phyloP scores from a whole-genome alignment of 2,888 invertebrate species.

The Stenichneumon culpator region DNA sequence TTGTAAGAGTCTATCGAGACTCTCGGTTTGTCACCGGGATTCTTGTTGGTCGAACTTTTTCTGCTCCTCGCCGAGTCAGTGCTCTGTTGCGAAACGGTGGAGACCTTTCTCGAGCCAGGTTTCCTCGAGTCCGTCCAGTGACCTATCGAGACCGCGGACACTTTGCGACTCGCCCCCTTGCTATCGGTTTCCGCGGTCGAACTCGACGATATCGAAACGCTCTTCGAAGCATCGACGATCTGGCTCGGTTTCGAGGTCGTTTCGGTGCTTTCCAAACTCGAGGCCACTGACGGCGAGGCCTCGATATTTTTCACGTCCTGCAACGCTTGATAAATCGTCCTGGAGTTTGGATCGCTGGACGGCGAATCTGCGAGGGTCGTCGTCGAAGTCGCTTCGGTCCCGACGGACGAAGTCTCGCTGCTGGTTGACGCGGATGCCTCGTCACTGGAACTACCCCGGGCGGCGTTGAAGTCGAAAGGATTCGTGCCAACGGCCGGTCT shows the following conservation, averaged over 20 bases:
- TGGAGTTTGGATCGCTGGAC: conserved; percentile 3
- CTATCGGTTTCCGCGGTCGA: conserved; percentile 54
- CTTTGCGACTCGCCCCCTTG: conserved; percentile 60
- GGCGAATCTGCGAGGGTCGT: conserved; percentile 5
- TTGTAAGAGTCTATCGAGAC: conserved; percentile 76
- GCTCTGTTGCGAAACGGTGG: conserved; percentile 69
- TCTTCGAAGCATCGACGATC: not conserved
- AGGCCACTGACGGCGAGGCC: conserved; percentile 45
- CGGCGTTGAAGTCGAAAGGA: conserved; percentile 54
- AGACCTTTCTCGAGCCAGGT: conserved; percentile 61
- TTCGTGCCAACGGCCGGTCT: conserved; percentile 48
- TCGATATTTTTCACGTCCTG: conserved; percentile 63
- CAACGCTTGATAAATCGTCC: conserved; percentile 58
- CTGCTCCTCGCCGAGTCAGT: conserved; percentile 57
- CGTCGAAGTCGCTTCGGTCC: not conserved
- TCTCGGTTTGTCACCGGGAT: conserved; percentile 68
- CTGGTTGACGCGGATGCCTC: not conserved
- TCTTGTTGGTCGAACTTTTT: conserved; percentile 68
- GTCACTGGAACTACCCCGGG: not conserved
- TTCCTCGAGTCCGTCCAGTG: conserved; percentile 66
- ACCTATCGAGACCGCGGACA: conserved; percentile 70
- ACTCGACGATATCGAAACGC: conserved; percentile 51
- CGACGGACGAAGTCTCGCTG: conserved; percentile 18
- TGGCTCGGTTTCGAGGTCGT: not conserved
- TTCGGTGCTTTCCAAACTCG: not conserved